Base-by-base conservation (phyloP, 1,140 invertebrate species). In the Globodera rostochiensis region DNA sequence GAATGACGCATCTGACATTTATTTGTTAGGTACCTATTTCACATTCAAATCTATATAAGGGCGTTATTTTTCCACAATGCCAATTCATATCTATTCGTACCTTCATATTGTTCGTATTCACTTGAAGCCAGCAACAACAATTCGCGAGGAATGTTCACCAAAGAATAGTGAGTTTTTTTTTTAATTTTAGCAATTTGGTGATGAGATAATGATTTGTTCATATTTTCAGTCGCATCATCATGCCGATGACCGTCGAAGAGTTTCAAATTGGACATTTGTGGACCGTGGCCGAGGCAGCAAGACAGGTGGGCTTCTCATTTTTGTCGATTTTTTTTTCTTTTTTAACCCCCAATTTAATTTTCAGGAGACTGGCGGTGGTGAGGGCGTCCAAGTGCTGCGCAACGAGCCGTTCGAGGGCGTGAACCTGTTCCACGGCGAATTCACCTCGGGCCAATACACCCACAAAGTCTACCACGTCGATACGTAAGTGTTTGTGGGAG, bases 381-480 rank as follows among this genome's bases (percentile, higher is more conserved):
- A 99, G 92, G 98, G 98, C 77, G 97, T 99, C 88, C 96, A 99
- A 92, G 96, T 99, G 60, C 91, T 96, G 85, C 95, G 95, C 91
- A 97, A 97, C 93, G 96, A 98, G 92, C 95, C 95, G 25, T 98
- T 97, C 91, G 93, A 93, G 86, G 93, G 96, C 91, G 93, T 93
- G 88, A 95, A 94, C 64, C 91, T 97, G 73, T 93, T 97, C 60
- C 94, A 94, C 88, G 96, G 95, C 84, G 94, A 94, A 92, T 98
- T 94, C 91, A 94, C 93, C 81, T 93, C 94, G 81, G 98, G 98
- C 80, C 98, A 99, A 92, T 99, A 98, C 92, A 99, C 98, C 83
- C 96, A 99, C 91, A 99, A 99, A 93, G 97, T 99, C 88, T 99
- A 99, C 92, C 97, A 99, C 92, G 93, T 99, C 91, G 95, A 95